Percentiles rank a stretch among this genome's conserved stretches.
Evolutionary conservation across 64 coral and sea anemone species (phyloP).

Genomic region (Montipora cactus): DNA sequence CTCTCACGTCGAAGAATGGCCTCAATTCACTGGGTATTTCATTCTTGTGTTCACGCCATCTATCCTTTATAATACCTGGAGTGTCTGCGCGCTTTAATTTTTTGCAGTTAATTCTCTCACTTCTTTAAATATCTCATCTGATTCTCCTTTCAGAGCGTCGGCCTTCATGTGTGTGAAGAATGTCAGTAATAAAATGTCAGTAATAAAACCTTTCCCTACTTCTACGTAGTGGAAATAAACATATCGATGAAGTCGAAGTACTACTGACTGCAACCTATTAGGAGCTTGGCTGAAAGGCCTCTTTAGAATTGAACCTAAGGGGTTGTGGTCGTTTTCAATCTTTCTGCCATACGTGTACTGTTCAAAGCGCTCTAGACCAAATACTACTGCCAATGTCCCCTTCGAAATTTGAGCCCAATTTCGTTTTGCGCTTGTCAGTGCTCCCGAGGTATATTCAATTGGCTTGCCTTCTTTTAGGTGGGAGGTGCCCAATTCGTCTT

Average conservation of each 20-base stretch:
- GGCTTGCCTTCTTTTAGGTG: neutral
- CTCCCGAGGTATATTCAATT: neutral
- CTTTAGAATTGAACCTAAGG: neutral
- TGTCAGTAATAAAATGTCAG: neutral
- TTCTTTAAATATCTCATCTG: constrained; percentile 10
- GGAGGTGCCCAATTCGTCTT: no score
- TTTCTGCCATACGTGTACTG: neutral
- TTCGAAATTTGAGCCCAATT: neutral
- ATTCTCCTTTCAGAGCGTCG: neutral
- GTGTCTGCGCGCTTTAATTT: neutral
- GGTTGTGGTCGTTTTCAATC: neutral
- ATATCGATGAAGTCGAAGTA: neutral
- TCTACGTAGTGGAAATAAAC: constrained; percentile 7
- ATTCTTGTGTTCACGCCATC: neutral
- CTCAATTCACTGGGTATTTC: constrained; percentile 13
- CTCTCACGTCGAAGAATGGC: constrained; percentile 35
- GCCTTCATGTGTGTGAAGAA: neutral
- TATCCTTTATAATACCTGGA: neutral
- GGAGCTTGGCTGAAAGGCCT: constrained; percentile 23
- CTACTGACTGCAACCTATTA: neutral
- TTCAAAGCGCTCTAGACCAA: neutral
- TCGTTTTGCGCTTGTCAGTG: neutral
- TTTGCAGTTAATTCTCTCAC: constrained; percentile 14
- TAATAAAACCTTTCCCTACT: neutral
- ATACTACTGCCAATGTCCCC: neutral